Conservation (phyloP, 2,113 vertebrate genomes). For the Charina bottae region DNA sequence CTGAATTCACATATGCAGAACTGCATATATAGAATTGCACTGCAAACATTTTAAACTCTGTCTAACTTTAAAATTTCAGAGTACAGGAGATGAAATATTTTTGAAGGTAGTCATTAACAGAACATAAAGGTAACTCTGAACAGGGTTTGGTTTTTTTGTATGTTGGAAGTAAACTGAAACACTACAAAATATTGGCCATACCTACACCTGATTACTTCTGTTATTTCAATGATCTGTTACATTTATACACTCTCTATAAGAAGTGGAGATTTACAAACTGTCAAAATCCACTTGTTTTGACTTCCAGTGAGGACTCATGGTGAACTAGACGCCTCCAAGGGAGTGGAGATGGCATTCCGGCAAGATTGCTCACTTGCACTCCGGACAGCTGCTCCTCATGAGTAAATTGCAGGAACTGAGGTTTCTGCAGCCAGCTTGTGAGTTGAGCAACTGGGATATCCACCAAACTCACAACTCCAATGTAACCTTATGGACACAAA, state of each 20-base stretch:
- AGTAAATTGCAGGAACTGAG: too few relatives aligned
- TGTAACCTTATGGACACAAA: too few relatives aligned
- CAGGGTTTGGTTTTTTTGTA: too few relatives aligned
- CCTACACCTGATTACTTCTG: not conserved
- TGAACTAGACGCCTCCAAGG: not conserved
- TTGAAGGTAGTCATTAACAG: not conserved
- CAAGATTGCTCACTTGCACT: too few relatives aligned
- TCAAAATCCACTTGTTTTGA: not conserved
- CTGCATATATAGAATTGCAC: not conserved
- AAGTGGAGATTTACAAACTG: not conserved
- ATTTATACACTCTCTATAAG: not conserved
- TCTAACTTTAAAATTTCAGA: not conserved
- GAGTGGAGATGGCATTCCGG: too few relatives aligned
- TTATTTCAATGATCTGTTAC: not conserved
- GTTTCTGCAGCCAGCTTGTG: too few relatives aligned
- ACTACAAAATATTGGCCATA: not conserved
- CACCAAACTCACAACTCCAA: too few relatives aligned
- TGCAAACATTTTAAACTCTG: not conserved
- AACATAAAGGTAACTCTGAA: not conserved
- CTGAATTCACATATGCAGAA: not conserved
- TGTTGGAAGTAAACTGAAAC: not conserved
- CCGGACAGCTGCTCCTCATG: too few relatives aligned
- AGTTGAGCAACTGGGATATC: too few relatives aligned
- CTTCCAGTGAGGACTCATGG: too few relatives aligned
- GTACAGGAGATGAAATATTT: not conserved